Base-by-base conservation (phyloP, 1,140 invertebrate genomes). In the Zaprionus tsacasi region DNA sequence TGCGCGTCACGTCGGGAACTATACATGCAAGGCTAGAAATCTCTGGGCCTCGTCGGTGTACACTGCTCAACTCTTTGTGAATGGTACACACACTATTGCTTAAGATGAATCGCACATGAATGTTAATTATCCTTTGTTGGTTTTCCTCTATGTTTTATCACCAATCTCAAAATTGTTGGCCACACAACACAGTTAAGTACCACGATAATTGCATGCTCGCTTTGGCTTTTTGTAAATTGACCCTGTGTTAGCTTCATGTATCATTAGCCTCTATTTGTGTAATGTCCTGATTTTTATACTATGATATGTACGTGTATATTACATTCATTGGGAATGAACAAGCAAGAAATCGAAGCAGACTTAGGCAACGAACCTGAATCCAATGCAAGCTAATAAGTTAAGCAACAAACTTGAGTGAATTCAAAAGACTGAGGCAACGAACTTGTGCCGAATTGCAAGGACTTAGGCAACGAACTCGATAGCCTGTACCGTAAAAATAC, bases 11-110 rank as follows among this genome's bases (percentile, higher is more conserved):
- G 93, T 94, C 57, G 94, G 95, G 52, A 94, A 95, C 82, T 96
- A 95, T 82, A 95, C 95, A 3, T 96, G 95, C 80, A 92, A 93
- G 60, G 96, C 95, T 10, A 93, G 93, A 81, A 97, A 97, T 93
- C 78, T 93, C 30, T 96, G 96, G 79, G 96, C 95, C 40, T 66
- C 82, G 13, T 65, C 76, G 2, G 70, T 66, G 12, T 91, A 86
- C 68, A 92, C 91, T 1, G 82, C 92, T n/a, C 76, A 92, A 64
- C 79, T 92, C 21, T 70, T 82, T 60, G 79, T 91, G 69, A 82
- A 86, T 93, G 82, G 91, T 91, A 91, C 48, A 59, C 45, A 25
- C 27, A 30, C 27, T 68, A 71, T 79, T 15, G 38, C 50, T 55
- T 21, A 35, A 70, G 21, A 15, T 87, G 73, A 80, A 82, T 40